Evolutionary conservation across 2,888 invertebrate genomes (phyloP), one percentile per base, ranked within the genome.

Genomic region (Synanthedon andrenaeformis): DNA sequence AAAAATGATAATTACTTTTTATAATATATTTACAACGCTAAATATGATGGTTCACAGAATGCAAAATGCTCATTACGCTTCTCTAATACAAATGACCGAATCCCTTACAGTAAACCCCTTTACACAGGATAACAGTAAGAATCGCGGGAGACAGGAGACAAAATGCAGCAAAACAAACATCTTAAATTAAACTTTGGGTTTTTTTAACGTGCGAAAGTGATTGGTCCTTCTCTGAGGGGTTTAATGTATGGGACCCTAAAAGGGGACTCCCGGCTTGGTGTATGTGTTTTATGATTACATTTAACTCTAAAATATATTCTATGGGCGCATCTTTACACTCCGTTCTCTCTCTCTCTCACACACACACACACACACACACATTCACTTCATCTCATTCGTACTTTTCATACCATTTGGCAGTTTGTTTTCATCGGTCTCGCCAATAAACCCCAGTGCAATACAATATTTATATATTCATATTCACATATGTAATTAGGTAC

Each of bases 21-120:
- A 87, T n/a, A n/a, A n/a, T 86, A 23, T 85, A 87, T 86, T 79
- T 82, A 87, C 85, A 86, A 70, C 77, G 80, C 83, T 84, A 82
- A 82, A 76, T 76, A 72, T 76, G 78, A 77, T 74, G 74, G 76
- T 78, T 80, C 74, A 75, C 78, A 79, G 67, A 82, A 75, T 78
- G 77, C 71, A 77, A 77, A 35, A 76, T 72, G 72, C 74, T 78
- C 79, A 79, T 78, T 81, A 79, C 51, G 70, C 79, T 75, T 74
- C 66, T 63, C 72, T 81, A 76, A 73, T 67, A 69, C 41, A 17
- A 65, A 72, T 65, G 71, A 67, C 66, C 58, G 63, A 66, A 70
- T 74, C 76, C 70, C 72, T 79, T 72, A 70, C 76, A 72, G 68
- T 74, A 77, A 79, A 80, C 77, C 76, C 74, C 76, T 60, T n/a